phyloP scores from a whole-genome alignment of 2,797 vertebrate genomes.

The Oophaga sylvatica region DNA sequence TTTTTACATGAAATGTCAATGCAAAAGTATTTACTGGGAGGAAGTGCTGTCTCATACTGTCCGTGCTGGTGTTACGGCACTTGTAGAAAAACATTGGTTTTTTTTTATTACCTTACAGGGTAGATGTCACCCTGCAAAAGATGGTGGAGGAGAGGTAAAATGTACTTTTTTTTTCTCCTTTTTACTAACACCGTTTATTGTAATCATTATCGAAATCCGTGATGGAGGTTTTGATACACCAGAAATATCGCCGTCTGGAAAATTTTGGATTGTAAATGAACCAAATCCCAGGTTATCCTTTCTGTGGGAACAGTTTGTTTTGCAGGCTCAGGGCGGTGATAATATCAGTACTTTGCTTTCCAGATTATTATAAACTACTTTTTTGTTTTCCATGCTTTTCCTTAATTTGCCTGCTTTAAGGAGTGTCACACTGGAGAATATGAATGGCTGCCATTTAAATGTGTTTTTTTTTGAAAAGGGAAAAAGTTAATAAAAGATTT shows the following conservation, averaged over 20 bases:
- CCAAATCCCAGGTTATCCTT: neutral
- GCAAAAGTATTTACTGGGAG: neutral
- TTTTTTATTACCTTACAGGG: neutral
- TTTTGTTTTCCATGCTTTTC: neutral
- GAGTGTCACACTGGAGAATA: conserved; percentile 1
- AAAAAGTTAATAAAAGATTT: conserved; percentile 2
- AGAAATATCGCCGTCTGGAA: neutral
- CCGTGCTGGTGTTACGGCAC: neutral
- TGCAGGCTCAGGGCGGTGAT: neutral
- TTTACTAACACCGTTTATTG: neutral
- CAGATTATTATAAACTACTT: neutral
- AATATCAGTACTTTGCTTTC: neutral
- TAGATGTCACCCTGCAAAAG: neutral
- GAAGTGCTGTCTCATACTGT: neutral
- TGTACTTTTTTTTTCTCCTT: conserved; percentile 20
- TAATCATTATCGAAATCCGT: neutral
- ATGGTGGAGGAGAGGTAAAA: neutral
- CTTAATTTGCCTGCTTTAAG: neutral
- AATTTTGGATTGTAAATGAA: neutral
- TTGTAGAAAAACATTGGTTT: neutral
- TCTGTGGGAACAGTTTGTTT: neutral
- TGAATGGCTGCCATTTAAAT: conserved; percentile 11
- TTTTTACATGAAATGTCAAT: neutral
- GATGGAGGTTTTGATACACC: neutral
- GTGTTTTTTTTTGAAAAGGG: neutral